Percentiles rank a stretch among this genome's conserved stretches.
Conservation (phyloP, 2,797 vertebrate species). For the Nannoperca obscura region DNA sequence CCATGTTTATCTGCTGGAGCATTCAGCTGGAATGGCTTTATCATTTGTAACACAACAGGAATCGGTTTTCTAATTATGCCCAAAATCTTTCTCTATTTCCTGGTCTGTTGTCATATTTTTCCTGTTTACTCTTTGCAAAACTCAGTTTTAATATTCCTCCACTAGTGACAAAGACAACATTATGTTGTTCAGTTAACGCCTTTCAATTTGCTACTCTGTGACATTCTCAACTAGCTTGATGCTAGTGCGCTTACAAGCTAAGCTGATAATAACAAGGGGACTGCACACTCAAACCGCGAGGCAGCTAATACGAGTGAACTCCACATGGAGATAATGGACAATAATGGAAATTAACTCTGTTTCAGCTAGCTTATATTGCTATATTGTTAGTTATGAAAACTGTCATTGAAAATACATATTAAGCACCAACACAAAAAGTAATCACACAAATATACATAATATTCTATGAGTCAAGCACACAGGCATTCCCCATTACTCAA, state of each 20-base stretch:
- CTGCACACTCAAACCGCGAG: not conserved
- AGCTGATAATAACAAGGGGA: not conserved
- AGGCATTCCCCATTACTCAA: not conserved
- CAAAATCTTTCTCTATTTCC: conserved; percentile 20
- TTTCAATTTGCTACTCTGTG: not conserved
- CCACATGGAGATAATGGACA: no score
- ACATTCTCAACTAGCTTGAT: not conserved
- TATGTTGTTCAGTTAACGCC: not conserved
- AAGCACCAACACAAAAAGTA: not conserved
- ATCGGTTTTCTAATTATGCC: conserved; percentile 26
- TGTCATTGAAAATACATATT: not conserved
- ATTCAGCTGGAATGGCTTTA: conserved; percentile 24
- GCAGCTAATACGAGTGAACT: not conserved
- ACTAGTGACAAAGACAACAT: not conserved
- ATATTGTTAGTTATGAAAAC: not conserved
- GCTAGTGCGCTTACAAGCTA: not conserved
- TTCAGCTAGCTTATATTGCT: not conserved
- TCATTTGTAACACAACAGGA: conserved; percentile 30
- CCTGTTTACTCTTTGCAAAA: not conserved
- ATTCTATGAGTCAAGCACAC: not conserved
- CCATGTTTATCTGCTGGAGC: conserved; percentile 19
- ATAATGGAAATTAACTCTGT: not conserved
- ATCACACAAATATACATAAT: not conserved
- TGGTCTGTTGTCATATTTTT: not conserved
- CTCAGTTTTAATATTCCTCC: not conserved